Evolutionary conservation across 2,888 invertebrate species (phyloP), one percentile per base, ranked within the genome.

Genomic region (Andrena camellia): DNA sequence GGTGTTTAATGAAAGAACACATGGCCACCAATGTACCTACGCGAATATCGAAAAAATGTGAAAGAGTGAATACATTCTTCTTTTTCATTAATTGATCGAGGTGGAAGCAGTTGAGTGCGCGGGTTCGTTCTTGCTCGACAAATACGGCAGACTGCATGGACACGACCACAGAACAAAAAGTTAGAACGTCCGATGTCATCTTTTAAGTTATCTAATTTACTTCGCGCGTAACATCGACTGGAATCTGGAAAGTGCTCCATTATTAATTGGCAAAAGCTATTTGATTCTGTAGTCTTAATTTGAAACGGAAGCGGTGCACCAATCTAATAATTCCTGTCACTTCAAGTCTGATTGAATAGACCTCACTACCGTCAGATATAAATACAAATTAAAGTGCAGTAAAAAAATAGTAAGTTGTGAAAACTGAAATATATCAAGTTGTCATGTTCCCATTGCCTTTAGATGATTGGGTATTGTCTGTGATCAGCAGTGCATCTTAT

Each of bases 41-140:
- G n/a, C n/a, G 86, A 81, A 87, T 87, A 85, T 88, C 70, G 77
- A 83, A 70, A 63, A 70, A 33, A 26, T 59, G 57, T 26, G 62
- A 54, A 54, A 23, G 50, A 10, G 50, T 1, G 4, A 7, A 13
- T 20, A 3, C 33, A 33, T 52, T 54, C 54, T 23, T 17, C 48
- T 33, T 60, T 33, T 31, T 2, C 23, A 23, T 2, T 54, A 54
- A 54, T 54, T 54, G 23, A 10, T 23, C 23, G 23, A 23, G 10
- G 3, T 23, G 54, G 10, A 23, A 8, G 23, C 20, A 54, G 8
- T 54, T 7, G 10, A 54, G 23, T 35, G 20, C n/a, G 2, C 7
- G n/a, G 23, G 8, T 54, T 54, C n/a, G 54, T 54, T 54, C 54
- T 54, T 54, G 20, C 6, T n/a, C 8, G 54, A 20, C 20, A 20